These are phyloP conservation scores for Nyctibius bracteatus DNA, from an alignment of 2,113 vertebrate species.

Conservation along the genomic window DNA sequence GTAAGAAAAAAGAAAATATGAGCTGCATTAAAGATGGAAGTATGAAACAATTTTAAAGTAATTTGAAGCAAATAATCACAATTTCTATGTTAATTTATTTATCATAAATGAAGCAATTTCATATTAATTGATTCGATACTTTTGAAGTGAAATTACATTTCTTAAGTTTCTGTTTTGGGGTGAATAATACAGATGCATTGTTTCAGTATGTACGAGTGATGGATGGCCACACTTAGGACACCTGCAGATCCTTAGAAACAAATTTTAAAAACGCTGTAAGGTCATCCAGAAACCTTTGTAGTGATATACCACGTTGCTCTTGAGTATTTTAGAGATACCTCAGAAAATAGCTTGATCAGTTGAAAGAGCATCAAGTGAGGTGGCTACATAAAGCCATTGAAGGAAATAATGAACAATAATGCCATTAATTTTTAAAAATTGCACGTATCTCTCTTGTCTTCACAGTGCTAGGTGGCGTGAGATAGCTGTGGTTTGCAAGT, in stretches of 20 bases:
- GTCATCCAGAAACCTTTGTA: neutral
- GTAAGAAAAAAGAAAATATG: neutral
- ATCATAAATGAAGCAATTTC: neutral
- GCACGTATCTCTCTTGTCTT: neutral
- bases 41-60: neutral
- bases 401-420: fast-evolving
- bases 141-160: neutral
- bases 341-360: neutral
- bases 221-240: neutral
- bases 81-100: neutral
- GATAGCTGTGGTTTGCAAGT: neutral
- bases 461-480: neutral
- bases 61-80: neutral
- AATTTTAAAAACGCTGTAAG: neutral
- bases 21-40: neutral
- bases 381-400: neutral
- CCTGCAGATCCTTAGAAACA: neutral
- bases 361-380: neutral
- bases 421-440: neutral
- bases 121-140: neutral
- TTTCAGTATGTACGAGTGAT: fast-evolving
- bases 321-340: neutral
- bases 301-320: neutral
- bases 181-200: neutral
- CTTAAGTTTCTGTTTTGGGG: neutral